Base-by-base conservation (phyloP, 2,113 vertebrate genomes). In the Xenopus borealis region DNA sequence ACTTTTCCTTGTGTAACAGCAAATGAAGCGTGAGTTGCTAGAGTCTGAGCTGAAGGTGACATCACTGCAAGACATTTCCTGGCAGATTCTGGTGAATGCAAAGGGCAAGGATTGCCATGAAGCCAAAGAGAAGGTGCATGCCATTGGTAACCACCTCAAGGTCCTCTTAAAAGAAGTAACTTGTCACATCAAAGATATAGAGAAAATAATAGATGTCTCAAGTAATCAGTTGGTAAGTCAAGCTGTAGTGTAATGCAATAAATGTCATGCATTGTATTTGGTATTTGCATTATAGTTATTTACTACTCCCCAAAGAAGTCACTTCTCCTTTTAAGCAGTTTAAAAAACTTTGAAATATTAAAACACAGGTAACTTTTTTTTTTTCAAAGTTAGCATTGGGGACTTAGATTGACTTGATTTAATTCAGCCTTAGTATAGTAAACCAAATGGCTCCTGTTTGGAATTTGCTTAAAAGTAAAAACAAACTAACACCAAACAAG, bases 121-220 rank as follows among this genome's bases (percentile, higher is more conserved):
- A 89, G 95, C 97, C 75, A 94, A 95, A 87, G 97, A 98, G 83
- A 96, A 98, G 81, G 96, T 99, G 66, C 97, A 98, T 14, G 97
- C 98, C 72, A 98, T 99, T 86, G 92, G 94, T 83, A 99, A 98
- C 85, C 86, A 96, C 68, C 92, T 96, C 79, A 94, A 91, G 64
- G 86, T 97, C 59, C 97, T 99, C 59, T 86, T 97, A 80, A 94
- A 96, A 85, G 94, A 95, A 75, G 95, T 98, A 81, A 90, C 86
- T 61, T 87, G n/a, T 20, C 93, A 96, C 78, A 91, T 99, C 79
- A 92, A 92, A 82, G 92, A 89, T n/a, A 80, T 98, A 78, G 94
- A 96, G 85, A 94, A 90, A 88, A 87, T 89, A 27, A 79, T 96
- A 81, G 93, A 93, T 78, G 81, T 89, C 76, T 82, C 85, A 61